phyloP scores from a whole-genome alignment of 2,113 vertebrate genomes.

The Chelonoidis abingdonii region DNA sequence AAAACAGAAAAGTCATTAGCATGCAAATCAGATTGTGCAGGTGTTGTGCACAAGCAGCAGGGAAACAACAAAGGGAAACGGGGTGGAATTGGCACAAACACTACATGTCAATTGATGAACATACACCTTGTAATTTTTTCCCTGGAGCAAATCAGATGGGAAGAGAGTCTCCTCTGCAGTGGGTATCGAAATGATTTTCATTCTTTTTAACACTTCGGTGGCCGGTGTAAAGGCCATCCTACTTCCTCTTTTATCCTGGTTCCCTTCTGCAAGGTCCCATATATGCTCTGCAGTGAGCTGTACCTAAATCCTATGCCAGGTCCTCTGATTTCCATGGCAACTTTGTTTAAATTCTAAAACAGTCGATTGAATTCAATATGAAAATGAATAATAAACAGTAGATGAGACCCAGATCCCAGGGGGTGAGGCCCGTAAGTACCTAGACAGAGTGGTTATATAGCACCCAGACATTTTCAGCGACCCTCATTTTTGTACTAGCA shows the following conservation, averaged over 20 bases:
- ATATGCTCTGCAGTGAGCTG: background rate
- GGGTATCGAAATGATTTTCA: background rate
- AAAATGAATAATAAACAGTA: conserved; percentile 59
- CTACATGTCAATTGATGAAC: background rate
- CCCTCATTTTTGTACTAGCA: background rate
- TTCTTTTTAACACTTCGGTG: background rate
- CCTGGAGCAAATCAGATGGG: background rate
- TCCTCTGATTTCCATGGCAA: background rate
- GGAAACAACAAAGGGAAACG: conserved; percentile 29
- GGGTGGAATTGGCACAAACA: conserved; percentile 37
- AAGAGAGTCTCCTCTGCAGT: background rate
- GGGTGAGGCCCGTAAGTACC: background rate
- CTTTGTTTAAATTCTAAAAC: conserved; percentile 4
- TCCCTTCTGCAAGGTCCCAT: background rate
- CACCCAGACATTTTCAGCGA: background rate
- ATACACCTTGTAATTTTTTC: conserved; percentile 7
- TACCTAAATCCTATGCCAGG: background rate
- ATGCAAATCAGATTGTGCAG: conserved; percentile 78
- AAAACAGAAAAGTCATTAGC: conserved; percentile 64
- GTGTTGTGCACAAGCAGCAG: conserved; percentile 67
- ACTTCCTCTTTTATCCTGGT: background rate
- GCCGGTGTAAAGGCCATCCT: background rate
- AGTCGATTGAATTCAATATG: conserved; percentile 15
- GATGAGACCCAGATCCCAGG: conserved; percentile 6
- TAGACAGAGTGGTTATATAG: background rate